Conservation (phyloP, 2,888 invertebrate genomes). For the Antheraea yamamai region DNA sequence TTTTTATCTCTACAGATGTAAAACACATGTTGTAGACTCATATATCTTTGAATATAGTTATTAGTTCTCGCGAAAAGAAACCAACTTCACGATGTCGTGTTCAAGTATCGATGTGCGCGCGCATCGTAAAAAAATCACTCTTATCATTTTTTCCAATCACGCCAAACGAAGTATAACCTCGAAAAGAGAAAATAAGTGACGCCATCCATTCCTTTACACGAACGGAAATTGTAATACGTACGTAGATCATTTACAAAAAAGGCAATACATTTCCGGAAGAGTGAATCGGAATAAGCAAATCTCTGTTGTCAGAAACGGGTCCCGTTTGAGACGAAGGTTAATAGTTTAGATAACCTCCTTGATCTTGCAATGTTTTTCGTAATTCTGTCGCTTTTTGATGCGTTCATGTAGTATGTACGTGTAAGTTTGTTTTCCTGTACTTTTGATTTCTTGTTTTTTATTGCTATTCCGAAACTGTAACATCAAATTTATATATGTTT, state of each 20-base stretch:
- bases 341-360: constrained; percentile 49
- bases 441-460: neutral
- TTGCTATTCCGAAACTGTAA: neutral
- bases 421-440: constrained; percentile 12
- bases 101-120: too few relatives aligned
- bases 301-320: constrained; percentile 36
- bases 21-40: too few relatives aligned
- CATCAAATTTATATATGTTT: neutral
- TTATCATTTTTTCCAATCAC: too few relatives aligned
- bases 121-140: too few relatives aligned
- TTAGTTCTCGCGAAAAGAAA: too few relatives aligned
- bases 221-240: neutral
- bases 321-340: constrained; percentile 52
- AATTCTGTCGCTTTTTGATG: constrained; percentile 27
- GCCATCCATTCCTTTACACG: neutral
- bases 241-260: neutral
- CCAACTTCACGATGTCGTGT: too few relatives aligned
- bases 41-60: too few relatives aligned
- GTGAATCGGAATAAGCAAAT: constrained; percentile 31
- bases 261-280: constrained; percentile 25
- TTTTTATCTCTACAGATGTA: too few relatives aligned
- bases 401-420: neutral
- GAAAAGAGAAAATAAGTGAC: neutral
- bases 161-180: too few relatives aligned
- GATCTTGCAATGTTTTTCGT: constrained; percentile 30